Evolutionary conservation across 2,797 vertebrate genomes (phyloP).

Genomic region (Mus caroli): DNA sequence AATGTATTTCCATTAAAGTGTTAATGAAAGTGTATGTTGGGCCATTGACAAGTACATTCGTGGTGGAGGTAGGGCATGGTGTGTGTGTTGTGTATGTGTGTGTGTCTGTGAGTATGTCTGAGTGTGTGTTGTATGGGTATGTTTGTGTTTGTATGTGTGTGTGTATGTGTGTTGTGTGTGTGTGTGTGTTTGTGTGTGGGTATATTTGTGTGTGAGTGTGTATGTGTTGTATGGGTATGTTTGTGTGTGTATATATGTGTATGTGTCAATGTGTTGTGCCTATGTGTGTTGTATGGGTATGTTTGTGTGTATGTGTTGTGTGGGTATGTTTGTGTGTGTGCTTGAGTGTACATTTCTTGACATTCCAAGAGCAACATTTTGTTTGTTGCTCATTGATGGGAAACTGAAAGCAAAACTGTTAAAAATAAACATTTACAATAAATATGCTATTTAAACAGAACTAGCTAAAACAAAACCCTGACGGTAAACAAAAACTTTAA

Average conservation of each 20-base stretch:
- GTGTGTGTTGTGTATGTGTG: neutral
- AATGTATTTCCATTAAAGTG: neutral
- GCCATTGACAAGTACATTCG: rapidly evolving
- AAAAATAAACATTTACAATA: conserved; percentile 65
- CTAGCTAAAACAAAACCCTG: neutral
- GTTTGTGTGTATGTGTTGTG: neutral
- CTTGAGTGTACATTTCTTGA: neutral
- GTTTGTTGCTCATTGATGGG: conserved; percentile 41
- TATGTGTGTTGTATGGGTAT: neutral
- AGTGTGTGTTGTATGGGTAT: neutral
- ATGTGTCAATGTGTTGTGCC: neutral
- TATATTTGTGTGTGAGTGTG: too few species aligned
- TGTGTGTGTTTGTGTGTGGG: neutral
- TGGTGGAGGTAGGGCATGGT: neutral
- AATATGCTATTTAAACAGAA: conserved; percentile 65
- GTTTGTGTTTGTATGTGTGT: neutral
- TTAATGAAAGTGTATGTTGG: neutral
- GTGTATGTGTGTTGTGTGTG: neutral
- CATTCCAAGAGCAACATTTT: conserved; percentile 42
- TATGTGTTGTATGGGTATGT: neutral
- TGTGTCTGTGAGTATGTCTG: neutral
- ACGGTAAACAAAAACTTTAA: conserved; percentile 10
- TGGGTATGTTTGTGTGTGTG: neutral
- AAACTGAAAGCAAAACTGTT: conserved; percentile 65
- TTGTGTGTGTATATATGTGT: neutral